phyloP scores from a whole-genome alignment of 1,140 invertebrate genomes.

The Mercenaria mercenaria region DNA sequence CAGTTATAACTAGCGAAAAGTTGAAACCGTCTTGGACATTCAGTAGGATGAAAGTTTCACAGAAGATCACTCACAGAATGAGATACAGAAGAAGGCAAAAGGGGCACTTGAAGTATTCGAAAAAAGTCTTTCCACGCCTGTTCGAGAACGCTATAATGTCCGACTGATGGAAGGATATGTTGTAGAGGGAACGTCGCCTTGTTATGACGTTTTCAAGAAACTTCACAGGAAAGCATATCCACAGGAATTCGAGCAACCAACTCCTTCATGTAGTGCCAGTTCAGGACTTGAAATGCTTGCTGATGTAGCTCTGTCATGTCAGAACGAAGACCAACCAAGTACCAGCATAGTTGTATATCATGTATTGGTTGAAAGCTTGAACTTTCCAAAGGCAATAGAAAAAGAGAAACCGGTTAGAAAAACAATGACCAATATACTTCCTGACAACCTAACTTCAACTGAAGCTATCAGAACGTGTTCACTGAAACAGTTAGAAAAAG shows the following conservation, averaged over 20 bases:
- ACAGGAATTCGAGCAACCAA: neutral
- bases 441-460: conserved; percentile 33
- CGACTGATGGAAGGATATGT: conserved; percentile 56
- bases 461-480: conserved; percentile 37
- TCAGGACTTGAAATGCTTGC: conserved; percentile 44
- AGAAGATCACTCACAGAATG: neutral
- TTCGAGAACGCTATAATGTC: neutral
- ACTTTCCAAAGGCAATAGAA: conserved; percentile 12
- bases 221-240: neutral
- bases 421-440: conserved; percentile 21
- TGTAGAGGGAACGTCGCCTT: conserved; percentile 50
- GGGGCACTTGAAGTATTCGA: conserved; percentile 42
- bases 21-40: conserved; percentile 50
- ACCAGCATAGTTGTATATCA: neutral
- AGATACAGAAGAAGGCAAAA: conserved; percentile 22
- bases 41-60: neutral
- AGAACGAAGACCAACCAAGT: neutral
- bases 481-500: conserved; percentile 56
- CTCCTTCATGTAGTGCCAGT: no score
- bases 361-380: neutral
- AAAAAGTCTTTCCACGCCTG: conserved; percentile 59
- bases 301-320: neutral
- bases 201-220: conserved; percentile 59
- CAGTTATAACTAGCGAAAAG: conserved; percentile 35
- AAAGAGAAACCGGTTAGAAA: conserved; percentile 29